These are phyloP conservation scores for Geodia barretti DNA, from an alignment of 37 sponge, comb jelly and placozoan genomes.

Conservation along the genomic window DNA sequence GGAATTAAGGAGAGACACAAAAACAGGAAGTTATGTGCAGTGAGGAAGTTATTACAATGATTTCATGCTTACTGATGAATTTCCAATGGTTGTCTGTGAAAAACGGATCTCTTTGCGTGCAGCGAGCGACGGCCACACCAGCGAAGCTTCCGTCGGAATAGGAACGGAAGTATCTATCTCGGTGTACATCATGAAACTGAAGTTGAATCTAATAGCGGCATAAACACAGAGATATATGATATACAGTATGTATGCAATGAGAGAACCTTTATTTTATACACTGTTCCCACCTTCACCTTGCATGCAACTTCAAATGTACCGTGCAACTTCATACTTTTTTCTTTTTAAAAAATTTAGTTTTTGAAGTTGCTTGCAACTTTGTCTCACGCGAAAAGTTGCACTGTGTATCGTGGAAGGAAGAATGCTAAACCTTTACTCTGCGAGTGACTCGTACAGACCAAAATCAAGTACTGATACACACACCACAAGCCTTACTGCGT, in stretches of 20 bases:
- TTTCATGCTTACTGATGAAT: slow-evolving; percentile 46
- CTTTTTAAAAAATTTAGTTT: too few relatives aligned
- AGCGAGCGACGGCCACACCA: slow-evolving; percentile 54
- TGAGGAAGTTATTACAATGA: neutral
- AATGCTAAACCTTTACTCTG: too few relatives aligned
- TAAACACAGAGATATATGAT: neutral
- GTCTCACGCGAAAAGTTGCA: too few relatives aligned
- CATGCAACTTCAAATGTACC: too few relatives aligned
- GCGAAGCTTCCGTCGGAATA: slow-evolving; percentile 29
- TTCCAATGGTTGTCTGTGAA: slow-evolving; percentile 66
- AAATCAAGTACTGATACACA: too few relatives aligned
- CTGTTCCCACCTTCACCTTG: too few relatives aligned
- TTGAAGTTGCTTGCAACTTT: too few relatives aligned
- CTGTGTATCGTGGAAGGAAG: too few relatives aligned
- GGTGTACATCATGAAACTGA: slow-evolving; percentile 26
- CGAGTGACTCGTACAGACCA: neutral
- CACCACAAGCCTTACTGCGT: slow-evolving; percentile 4
- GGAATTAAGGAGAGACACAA: neutral
- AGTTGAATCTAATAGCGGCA: slow-evolving; percentile 30
- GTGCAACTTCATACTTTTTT: too few relatives aligned
- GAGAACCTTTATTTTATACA: too few relatives aligned
- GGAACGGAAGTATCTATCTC: slow-evolving; percentile 13
- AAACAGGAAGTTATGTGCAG: neutral
- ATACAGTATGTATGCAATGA: neutral
- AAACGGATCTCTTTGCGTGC: slow-evolving; percentile 23